Evolutionary conservation across 2,888 invertebrate species (phyloP), one percentile per base, ranked within the genome.

Genomic region (Orchesella flavescens): DNA sequence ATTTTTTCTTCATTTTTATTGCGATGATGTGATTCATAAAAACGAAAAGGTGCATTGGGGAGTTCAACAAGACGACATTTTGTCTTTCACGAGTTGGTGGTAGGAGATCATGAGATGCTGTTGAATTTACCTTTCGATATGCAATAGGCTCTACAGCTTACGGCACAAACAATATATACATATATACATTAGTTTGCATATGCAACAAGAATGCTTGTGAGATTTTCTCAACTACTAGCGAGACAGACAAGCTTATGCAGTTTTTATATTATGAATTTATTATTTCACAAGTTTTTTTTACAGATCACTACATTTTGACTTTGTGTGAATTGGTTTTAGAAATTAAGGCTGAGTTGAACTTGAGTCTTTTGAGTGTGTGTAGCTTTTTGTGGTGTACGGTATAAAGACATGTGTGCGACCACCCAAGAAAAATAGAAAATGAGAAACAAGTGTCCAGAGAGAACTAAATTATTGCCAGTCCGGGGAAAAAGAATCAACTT

Each of bases 401-500:
- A 61, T 9, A 55, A 24, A 57, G 9, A 55, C 12, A 23, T 24
- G 43, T 74, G 57, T 78, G 78, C 84, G 87, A 87, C 87, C 87
- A 87, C 87, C 86, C 87, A 87, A 84, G 82, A 84, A 83, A 83
- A 79, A 76, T 81, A 68, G 68, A 81, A 75, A 81, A 81, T 81
- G 81, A 81, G 81, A 82, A 86, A 85, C 85, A 87, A 87, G 86
- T 86, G 87, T 87, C 86, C 87, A 84, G 84, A 81, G 73, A 82
- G 73, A 86, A 83, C 77, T 86, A 87, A 87, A 83, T 87, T 87
- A 87, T 86, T 87, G 85, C 86, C 81, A 81, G 83, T 84, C 76
- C 81, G 85, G 85, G 84, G 86, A 87, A 86, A 85, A 86, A 86
- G 84, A 87, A 85, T 83, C 87, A 86, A 86, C 85, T 85, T 87